A percentile compares a stretch with the other conserved stretches of the same genome.
Evolutionary conservation across 1,140 invertebrate genomes (phyloP).

Genomic region (Euborellia annulipes): DNA sequence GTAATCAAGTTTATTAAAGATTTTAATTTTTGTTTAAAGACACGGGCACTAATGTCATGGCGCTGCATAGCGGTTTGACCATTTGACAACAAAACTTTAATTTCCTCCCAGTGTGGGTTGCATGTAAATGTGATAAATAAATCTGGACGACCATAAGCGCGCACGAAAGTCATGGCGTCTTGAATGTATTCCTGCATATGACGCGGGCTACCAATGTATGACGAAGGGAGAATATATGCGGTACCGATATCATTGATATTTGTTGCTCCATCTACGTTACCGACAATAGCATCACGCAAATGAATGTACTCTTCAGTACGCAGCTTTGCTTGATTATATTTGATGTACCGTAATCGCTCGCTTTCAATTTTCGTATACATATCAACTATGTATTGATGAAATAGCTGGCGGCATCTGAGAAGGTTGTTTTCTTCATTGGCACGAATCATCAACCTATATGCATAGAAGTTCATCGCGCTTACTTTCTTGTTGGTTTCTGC

Average conservation of each 20-base stretch:
- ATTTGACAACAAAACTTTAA: neutral
- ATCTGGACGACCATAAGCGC: constrained; percentile 21
- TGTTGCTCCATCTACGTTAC: too few relatives aligned
- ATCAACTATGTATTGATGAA: constrained; percentile 26
- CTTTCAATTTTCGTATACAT: constrained; percentile 25
- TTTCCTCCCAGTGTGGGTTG: constrained; percentile 8
- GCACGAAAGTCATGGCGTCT: constrained; percentile 27
- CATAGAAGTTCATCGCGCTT: constrained; percentile 17
- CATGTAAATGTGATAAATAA: constrained; percentile 18
- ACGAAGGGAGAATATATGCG: constrained; percentile 21
- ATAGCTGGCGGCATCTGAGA: constrained; percentile 19
- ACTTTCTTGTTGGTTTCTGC: constrained; percentile 15
- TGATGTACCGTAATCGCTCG: constrained; percentile 21
- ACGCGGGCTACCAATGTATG: constrained; percentile 24
- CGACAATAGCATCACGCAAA: constrained; percentile 16
- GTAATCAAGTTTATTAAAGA: constrained; percentile 20
- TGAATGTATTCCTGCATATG: constrained; percentile 28
- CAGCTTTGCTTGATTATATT: constrained; percentile 22
- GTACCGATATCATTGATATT: constrained; percentile 5
- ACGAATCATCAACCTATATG: constrained; percentile 20
- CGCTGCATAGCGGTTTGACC: constrained; percentile 7
- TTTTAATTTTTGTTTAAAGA: constrained; percentile 24
- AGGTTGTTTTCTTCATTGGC: constrained; percentile 17
- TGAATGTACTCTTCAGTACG: constrained; percentile 20
- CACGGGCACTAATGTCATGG: constrained; percentile 22